Percentiles rank a stretch among this genome's conserved stretches.
Conservation (phyloP, 2,888 invertebrate species). For the Amblyjoppa fuscipennis region DNA sequence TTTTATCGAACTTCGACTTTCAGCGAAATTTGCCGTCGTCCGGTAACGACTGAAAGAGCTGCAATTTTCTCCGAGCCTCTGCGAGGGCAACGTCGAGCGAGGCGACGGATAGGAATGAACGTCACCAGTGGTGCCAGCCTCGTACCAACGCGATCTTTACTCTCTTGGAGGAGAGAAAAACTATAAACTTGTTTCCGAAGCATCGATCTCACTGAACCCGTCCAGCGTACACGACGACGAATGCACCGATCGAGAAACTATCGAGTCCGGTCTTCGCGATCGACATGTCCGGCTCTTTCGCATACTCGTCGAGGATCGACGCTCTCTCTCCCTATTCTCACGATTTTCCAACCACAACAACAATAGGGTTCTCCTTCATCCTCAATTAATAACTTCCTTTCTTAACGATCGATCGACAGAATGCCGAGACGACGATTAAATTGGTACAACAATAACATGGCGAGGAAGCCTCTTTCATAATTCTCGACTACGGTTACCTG, state of each 20-base stretch:
- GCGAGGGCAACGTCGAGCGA: conserved; percentile 2
- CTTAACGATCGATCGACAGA: too few relatives aligned
- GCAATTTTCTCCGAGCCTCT: conserved; percentile 22
- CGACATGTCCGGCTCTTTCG: not conserved
- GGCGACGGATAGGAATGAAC: conserved; percentile 29
- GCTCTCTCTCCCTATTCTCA: not conserved
- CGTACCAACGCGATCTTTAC: conserved; percentile 40
- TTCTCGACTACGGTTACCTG: conserved; percentile 11
- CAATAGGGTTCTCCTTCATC: not conserved
- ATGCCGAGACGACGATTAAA: too few relatives aligned
- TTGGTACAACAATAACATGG: not conserved
- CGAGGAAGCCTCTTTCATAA: conserved; percentile 26
- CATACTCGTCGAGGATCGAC: conserved; percentile 1
- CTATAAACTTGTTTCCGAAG: conserved; percentile 50
- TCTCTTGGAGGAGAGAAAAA: conserved; percentile 31
- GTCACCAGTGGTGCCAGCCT: not conserved
- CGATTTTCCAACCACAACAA: not conserved
- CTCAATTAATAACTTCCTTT: not conserved
- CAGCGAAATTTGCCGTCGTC: conserved; percentile 4
- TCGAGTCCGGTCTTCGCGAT: conserved; percentile 37
- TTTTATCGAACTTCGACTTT: conserved; percentile 27
- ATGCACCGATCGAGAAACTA: conserved; percentile 47
- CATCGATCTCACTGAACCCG: conserved; percentile 56
- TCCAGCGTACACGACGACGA: conserved; percentile 44
- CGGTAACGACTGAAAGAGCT: not conserved